These are phyloP conservation scores for Encarsia formosa DNA, from an alignment of 2,888 invertebrate species.

Conservation along the genomic window DNA sequence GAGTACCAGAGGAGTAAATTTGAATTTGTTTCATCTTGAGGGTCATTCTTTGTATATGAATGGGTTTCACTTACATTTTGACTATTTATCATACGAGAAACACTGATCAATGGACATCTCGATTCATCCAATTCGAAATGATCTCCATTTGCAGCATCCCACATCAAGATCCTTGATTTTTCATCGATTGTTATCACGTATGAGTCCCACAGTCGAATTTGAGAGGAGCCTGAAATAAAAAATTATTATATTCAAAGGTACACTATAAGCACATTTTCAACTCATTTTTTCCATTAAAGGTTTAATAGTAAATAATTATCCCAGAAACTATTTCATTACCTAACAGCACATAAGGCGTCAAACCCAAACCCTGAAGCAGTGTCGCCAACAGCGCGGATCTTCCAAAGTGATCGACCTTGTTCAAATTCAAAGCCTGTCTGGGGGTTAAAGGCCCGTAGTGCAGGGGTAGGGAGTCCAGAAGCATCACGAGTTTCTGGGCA, in stretches of 20 bases:
- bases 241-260: background rate
- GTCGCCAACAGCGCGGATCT: constrained; percentile 44
- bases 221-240: constrained; percentile 41
- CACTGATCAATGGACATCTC: constrained; percentile 42
- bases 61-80: constrained; percentile 44
- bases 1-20: too few species aligned
- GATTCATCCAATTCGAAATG: constrained; percentile 41
- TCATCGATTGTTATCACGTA: constrained; percentile 41
- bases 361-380: constrained; percentile 40
- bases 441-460: constrained; percentile 46
- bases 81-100: constrained; percentile 44
- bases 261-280: background rate
- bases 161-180: constrained; percentile 34
- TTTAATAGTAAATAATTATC: background rate
- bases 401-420: constrained; percentile 47
- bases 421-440: constrained; percentile 44
- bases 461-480: constrained; percentile 40
- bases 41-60: too few species aligned
- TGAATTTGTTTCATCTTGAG: too few species aligned
- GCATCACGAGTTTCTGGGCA: constrained; percentile 41
- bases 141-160: constrained; percentile 48
- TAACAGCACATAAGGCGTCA: constrained; percentile 43
- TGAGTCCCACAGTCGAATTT: constrained; percentile 44
- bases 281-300: background rate
- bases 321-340: too few species aligned